Percentiles rank a stretch among this genome's conserved stretches.
phyloP scores from a whole-genome alignment of 2,113 vertebrate genomes.

The Malurus melanocephalus region DNA sequence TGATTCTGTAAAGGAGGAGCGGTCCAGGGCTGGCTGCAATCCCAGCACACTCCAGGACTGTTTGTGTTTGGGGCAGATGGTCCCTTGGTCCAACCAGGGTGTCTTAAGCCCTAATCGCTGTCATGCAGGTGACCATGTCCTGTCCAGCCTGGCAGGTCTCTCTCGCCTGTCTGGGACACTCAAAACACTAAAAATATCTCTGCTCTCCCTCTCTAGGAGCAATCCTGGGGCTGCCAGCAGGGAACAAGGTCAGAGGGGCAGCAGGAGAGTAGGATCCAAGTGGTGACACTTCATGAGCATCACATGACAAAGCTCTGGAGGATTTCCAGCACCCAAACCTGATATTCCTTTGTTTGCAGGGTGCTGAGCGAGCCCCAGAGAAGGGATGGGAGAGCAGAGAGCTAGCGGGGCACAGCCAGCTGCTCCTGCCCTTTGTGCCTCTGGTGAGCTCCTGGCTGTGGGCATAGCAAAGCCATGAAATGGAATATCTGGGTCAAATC shows the following conservation, averaged over 20 bases:
- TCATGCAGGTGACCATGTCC: neutral
- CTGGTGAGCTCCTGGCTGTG: neutral
- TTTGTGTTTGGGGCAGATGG: neutral
- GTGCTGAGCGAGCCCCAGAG: neutral
- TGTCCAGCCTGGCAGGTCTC: neutral
- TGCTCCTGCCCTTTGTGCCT: fast-evolving
- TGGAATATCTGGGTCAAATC: neutral
- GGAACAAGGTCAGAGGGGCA: neutral
- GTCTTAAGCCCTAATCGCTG: neutral
- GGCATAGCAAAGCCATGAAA: fast-evolving
- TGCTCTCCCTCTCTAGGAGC: neutral
- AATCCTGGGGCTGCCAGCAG: neutral
- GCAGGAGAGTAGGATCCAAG: neutral
- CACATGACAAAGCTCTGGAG: neutral
- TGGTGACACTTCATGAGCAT: fast-evolving
- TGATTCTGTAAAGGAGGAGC: neutral
- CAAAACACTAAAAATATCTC: neutral
- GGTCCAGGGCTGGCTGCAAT: neutral
- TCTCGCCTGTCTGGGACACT: neutral
- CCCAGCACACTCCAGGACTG: neutral
- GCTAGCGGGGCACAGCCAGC: neutral
- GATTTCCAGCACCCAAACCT: neutral
- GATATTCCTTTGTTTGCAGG: fast-evolving
- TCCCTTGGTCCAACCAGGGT: neutral
- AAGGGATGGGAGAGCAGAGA: neutral